phyloP scores from a whole-genome alignment of 1,140 invertebrate species.

The Cyphomyrmex costatus region DNA sequence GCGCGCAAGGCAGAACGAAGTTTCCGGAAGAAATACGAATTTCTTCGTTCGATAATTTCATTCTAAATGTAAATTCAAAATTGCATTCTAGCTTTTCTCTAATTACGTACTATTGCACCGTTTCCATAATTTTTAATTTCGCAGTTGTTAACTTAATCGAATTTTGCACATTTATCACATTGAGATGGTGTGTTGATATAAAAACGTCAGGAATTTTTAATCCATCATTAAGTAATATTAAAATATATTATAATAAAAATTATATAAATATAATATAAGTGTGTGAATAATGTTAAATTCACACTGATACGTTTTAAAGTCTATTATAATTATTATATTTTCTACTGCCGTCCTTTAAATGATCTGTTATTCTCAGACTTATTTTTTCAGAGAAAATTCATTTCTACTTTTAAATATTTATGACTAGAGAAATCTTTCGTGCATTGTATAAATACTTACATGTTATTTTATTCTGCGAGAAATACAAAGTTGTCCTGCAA shows the following conservation, averaged over 20 bases:
- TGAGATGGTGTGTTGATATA: too few species aligned
- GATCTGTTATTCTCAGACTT: not conserved
- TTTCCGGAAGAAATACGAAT: slow-evolving; percentile 38
- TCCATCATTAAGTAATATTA: too few species aligned
- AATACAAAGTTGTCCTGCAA: not conserved
- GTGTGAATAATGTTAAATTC: too few species aligned
- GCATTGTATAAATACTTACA: not conserved
- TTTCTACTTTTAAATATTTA: not conserved
- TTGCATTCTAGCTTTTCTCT: slow-evolving; percentile 41
- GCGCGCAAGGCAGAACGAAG: slow-evolving; percentile 23
- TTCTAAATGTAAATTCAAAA: slow-evolving; percentile 28
- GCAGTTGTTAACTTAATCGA: slow-evolving; percentile 21
- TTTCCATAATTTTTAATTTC: slow-evolving; percentile 27
- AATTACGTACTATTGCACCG: slow-evolving; percentile 41
- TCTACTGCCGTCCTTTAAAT: not conserved
- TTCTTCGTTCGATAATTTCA: slow-evolving; percentile 45
- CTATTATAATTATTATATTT: not conserved
- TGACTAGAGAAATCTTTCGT: not conserved
- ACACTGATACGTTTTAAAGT: too few species aligned
- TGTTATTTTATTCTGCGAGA: slow-evolving; percentile 7
- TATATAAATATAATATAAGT: too few species aligned
- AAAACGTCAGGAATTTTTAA: too few species aligned
- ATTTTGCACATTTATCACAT: slow-evolving; percentile 21
- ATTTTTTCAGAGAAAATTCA: not conserved
- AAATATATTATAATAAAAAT: too few species aligned